Conservation (phyloP, 1,140 invertebrate species). For the Apocrypta bakeri region DNA sequence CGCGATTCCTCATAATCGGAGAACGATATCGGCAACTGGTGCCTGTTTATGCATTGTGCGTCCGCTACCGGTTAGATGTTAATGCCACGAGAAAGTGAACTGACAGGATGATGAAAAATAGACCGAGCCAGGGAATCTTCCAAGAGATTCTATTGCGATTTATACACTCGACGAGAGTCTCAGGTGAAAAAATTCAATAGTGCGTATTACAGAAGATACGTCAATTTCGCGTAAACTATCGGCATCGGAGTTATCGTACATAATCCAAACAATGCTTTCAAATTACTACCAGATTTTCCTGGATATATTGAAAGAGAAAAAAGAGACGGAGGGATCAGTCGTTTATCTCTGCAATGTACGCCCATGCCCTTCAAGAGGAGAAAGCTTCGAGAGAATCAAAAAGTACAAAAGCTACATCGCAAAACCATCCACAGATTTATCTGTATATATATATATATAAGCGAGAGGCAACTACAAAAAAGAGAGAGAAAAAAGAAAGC, state of each 20-base stretch:
- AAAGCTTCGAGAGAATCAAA: neutral
- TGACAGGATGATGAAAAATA: neutral
- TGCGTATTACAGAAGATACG: neutral
- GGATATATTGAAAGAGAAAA: no score
- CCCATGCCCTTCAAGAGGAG: neutral
- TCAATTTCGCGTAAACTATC: no score
- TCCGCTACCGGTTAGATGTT: neutral
- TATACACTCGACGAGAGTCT: neutral
- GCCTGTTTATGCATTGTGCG: constrained; percentile 5
- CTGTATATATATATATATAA: no score
- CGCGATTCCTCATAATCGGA: constrained; percentile 28
- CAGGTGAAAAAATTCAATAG: neutral
- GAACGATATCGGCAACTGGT: neutral
- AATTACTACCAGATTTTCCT: neutral
- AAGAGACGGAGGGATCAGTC: neutral
- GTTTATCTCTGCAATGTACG: no score
- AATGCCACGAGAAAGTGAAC: neutral
- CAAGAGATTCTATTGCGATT: neutral
- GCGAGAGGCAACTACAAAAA: neutral
- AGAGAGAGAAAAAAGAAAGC: neutral
- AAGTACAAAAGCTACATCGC: neutral
- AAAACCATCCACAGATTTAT: no score
- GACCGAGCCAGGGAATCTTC: neutral
- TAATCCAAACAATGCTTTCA: neutral
- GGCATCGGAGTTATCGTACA: no score